phyloP scores from a whole-genome alignment of 2,888 invertebrate species.

The Hedychridium roseum region DNA sequence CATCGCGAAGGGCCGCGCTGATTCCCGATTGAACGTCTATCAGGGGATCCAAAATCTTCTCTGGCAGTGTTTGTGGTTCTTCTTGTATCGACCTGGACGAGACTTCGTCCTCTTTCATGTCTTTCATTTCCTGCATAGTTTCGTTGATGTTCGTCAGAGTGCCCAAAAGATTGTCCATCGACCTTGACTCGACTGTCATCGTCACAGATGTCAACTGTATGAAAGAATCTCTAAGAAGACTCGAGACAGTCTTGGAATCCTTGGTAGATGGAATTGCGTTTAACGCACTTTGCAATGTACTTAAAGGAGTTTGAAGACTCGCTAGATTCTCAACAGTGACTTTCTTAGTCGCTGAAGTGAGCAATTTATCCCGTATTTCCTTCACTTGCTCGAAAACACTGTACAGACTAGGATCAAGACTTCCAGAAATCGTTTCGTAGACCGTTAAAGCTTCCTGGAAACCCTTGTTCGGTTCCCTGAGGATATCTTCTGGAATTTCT shows the following conservation, averaged over 20 bases:
- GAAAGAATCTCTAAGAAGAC: conserved; percentile 23
- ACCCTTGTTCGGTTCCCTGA: conserved; percentile 24
- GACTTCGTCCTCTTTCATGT: conserved; percentile 8
- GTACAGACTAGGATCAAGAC: conserved; percentile 21
- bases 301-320: conserved; percentile 27
- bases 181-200: conserved; percentile 3
- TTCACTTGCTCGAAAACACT: conserved; percentile 23
- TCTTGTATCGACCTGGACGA: conserved; percentile 15
- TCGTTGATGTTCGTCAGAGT: conserved; percentile 14
- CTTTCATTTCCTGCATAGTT: conserved; percentile 8
- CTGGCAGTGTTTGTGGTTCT: conserved; percentile 41
- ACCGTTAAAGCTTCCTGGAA: conserved; percentile 24
- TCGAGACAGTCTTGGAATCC: conserved; percentile 11
- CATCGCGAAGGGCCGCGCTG: conserved; percentile 44
- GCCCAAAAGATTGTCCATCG: conserved; percentile 14
- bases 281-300: conserved; percentile 24
- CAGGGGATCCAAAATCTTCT: conserved; percentile 52
- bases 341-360: conserved; percentile 15
- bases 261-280: conserved; percentile 11
- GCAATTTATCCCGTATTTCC: conserved; percentile 25
- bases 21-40: conserved; percentile 54
- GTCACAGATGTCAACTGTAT: conserved; percentile 17
- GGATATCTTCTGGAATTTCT: conserved; percentile 16
- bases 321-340: conserved; percentile 19
- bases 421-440: conserved; percentile 22